These are phyloP conservation scores for Steinernema feltiae DNA, from an alignment of 1,140 invertebrate species.

Conservation along the genomic window DNA sequence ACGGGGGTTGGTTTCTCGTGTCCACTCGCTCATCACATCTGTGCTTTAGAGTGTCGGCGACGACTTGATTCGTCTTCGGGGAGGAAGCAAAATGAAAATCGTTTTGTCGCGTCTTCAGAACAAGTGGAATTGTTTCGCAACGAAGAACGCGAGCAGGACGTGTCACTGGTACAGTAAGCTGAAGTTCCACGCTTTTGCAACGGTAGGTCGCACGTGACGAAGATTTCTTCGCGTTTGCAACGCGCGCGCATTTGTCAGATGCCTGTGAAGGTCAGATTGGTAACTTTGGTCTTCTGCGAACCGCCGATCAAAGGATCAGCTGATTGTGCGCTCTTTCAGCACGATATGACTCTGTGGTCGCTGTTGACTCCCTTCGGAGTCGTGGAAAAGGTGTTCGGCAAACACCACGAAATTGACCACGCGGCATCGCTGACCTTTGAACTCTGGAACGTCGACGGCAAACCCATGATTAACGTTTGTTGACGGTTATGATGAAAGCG, in stretches of 20 bases:
- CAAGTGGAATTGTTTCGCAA: constrained; percentile 4
- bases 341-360: neutral
- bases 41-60: neutral
- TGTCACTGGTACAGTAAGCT: neutral
- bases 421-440: neutral
- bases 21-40: neutral
- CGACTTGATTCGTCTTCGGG: neutral
- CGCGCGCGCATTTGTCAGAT: too few species aligned
- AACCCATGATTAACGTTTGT: neutral
- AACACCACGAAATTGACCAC: constrained; percentile 11
- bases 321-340: neutral
- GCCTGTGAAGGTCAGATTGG: too few species aligned
- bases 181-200: neutral
- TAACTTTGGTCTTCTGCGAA: too few species aligned
- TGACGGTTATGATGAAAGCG: neutral
- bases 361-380: neutral
- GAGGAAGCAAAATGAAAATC: neutral
- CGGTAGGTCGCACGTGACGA: neutral
- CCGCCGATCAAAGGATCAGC: neutral
- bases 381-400: constrained; percentile 7
- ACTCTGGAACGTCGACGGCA: constrained; percentile 7
- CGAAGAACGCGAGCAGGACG: neutral
- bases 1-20: neutral
- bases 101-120: neutral
- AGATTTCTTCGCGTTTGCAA: too few species aligned